Base-by-base conservation (phyloP, 2,888 invertebrate genomes). In the Chloroclystis v-ata region DNA sequence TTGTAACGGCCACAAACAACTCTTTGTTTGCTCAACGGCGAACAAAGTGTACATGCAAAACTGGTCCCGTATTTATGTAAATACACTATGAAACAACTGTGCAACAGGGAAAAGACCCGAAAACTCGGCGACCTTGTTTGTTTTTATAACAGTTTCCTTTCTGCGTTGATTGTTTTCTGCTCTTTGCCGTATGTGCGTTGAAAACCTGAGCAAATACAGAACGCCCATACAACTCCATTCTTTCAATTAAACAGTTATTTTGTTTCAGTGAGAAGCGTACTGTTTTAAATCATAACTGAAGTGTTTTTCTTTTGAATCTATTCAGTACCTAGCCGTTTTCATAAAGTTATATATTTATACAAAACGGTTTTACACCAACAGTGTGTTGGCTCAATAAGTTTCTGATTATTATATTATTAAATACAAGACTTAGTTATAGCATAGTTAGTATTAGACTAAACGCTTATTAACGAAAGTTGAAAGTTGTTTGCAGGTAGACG, bases 51-150 rank as follows among this genome's bases (percentile, higher is more conserved):
- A 74, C 75, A 74, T 73, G 67, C 65, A 66, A 72, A 72, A 66
- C 67, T 63, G 72, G 61, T 63, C 62, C 67, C 64, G 72, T 75
- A 75, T 79, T 75, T 78, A 78, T 78, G 80, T 78, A 82, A 81
- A 83, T 75, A 82, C 65, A 67, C 72, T 67, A 67, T 70, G 69
- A 72, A 79, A 74, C 75, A 75, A 78, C 70, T 71, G 71, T 72
- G 67, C 69, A 71, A 63, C 63, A 67, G 65, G 59, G 59, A 59
- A 74, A 76, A 75, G 59, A 67, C 66, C 69, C 65, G 65, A 71
- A 76, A 75, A 59, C 56, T 59, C 67, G 64, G 71, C 61, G 65
- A 69, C 66, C 67, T 62, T 74, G 73, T 79, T 75, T 75, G 71
- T 74, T 75, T 76, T 73, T 74, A 64, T 65, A 69, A 72, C 67